Conservation (phyloP, 2,888 invertebrate species). For the Epinotia demarniana region DNA sequence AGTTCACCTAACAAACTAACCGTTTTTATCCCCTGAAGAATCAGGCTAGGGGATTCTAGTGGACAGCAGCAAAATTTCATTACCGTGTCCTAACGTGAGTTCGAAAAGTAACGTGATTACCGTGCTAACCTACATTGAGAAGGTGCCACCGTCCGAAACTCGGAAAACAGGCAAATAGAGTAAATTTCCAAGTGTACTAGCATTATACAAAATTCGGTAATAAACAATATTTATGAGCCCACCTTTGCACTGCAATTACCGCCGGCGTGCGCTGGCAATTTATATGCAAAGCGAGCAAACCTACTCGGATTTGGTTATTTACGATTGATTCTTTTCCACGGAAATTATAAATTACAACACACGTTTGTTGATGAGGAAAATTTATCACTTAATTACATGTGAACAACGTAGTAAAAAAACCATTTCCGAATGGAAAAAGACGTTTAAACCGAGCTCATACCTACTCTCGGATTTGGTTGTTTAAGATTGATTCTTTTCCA, state of each 20-base stretch:
- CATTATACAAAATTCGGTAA: slow-evolving; percentile 44
- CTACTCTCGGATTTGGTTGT: slow-evolving; percentile 32
- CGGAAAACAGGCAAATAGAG: slow-evolving; percentile 37
- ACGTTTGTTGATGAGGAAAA: not conserved
- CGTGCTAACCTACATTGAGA: too few relatives aligned
- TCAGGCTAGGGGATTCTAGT: too few relatives aligned
- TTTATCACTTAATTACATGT: not conserved
- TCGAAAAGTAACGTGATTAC: too few relatives aligned
- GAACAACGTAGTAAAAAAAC: not conserved
- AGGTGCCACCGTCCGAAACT: not conserved
- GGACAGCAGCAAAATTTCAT: too few relatives aligned
- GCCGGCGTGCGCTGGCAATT: slow-evolving; percentile 33
- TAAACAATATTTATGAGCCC: slow-evolving; percentile 44
- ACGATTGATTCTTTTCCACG: slow-evolving; percentile 42
- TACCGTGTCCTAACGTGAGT: too few relatives aligned
- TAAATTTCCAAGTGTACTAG: slow-evolving; percentile 41
- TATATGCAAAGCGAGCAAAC: slow-evolving; percentile 43
- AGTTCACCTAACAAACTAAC: too few relatives aligned
- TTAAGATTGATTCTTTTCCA: slow-evolving; percentile 40
- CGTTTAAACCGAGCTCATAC: slow-evolving; percentile 29
- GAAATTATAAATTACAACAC: slow-evolving; percentile 18
- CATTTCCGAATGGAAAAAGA: not conserved
- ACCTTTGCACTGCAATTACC: slow-evolving; percentile 45
- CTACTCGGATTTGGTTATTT: slow-evolving; percentile 41
- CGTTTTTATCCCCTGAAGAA: too few relatives aligned